Evolutionary conservation across 2,888 invertebrate species (phyloP), one percentile per base, ranked within the genome.

Genomic region (Parelbella ahira): DNA sequence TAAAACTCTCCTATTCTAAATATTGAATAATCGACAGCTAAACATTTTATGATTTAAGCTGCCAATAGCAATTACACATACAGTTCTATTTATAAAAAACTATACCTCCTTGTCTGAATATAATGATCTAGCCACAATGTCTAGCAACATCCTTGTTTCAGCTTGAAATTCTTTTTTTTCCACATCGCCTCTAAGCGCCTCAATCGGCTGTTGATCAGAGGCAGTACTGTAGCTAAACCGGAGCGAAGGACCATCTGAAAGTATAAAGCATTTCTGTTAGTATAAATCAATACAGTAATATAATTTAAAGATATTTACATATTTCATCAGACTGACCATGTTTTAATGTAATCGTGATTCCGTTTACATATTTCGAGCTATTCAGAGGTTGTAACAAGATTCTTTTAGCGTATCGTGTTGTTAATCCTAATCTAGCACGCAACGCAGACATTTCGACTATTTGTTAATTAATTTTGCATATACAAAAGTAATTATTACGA

Each of bases 91-190:
- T 4, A 15, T 15, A 4, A 15, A 15, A 3, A 15, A 15, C 15
- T 4, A 3, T 15, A 15, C 94, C 89, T 99, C 98, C 80, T 97
- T 98, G 60, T 99, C 98, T 0, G 98, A 98, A 79, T 99, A 99
- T 20, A 99, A 84, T 0, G 98, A 98, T 66, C 96, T 93, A 0
- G 99, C 99, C 0, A 99, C 99, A 76, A 99, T 99, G 72, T 99
- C 97, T 32, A 99, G 81, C 23, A 99, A 76, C 94, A 97, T 97
- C 48, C 94, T 89, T 0, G 98, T 99, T 87, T 99, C 99, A 0
- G 99, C 98, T 77, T 98, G 97, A 72, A 99, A 99, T 71, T 98
- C 97, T 80, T 93, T 93, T 66, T 93, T 94, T 58, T 92, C 91
- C 8, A 92, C 89, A 76, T 77, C 86, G 66, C 89, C 90, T 70